A percentile compares a stretch with the other conserved stretches of the same genome.
These are phyloP conservation scores for Mohoua ochrocephala DNA, from an alignment of 2,113 vertebrate genomes.

Conservation along the genomic window DNA sequence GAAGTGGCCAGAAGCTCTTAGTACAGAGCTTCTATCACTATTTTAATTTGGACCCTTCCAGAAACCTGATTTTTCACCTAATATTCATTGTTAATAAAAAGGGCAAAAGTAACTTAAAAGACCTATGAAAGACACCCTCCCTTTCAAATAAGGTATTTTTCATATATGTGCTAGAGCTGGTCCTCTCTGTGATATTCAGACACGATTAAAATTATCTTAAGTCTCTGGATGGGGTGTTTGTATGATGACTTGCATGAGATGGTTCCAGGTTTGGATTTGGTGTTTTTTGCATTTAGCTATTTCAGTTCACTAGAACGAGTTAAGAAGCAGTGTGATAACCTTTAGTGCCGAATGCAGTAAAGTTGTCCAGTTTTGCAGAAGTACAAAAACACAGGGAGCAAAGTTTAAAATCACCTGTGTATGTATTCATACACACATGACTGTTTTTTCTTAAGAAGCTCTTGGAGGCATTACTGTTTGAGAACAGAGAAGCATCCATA, in stretches of 20 bases:
- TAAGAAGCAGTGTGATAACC: neutral
- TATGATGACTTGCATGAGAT: neutral
- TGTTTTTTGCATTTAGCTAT: neutral
- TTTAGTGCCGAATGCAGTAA: neutral
- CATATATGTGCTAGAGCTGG: neutral
- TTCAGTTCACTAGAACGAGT: neutral
- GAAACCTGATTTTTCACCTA: neutral
- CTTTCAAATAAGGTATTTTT: neutral
- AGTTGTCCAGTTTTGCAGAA: neutral
- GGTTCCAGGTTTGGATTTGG: neutral
- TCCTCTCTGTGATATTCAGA: neutral
- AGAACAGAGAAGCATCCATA: neutral
- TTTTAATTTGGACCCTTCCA: neutral
- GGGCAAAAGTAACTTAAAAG: neutral
- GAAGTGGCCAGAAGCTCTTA: neutral
- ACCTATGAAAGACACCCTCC: rapidly evolving
- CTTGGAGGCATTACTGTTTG: neutral
- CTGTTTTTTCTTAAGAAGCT: neutral
- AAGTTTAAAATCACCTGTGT: neutral
- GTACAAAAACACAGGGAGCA: neutral
- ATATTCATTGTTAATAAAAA: neutral
- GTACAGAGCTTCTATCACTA: neutral
- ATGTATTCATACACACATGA: rapidly evolving
- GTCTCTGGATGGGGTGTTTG: neutral
- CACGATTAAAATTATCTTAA: neutral